These are phyloP conservation scores for Achatina immaculata DNA, from an alignment of 1,140 invertebrate genomes.

Conservation along the genomic window DNA sequence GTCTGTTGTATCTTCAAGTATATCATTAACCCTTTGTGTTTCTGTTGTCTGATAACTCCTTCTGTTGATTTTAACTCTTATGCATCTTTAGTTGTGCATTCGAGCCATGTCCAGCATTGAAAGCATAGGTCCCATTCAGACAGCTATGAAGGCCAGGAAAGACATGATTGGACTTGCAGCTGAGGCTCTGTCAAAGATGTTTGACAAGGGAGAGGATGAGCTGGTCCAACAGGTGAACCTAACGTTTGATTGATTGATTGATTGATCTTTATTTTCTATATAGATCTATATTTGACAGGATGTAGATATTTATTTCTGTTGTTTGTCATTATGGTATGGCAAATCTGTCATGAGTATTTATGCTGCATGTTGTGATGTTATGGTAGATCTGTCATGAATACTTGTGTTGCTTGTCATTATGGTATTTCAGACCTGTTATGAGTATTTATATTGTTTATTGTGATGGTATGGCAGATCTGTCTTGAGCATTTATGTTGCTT, in stretches of 20 bases:
- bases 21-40: too few species aligned
- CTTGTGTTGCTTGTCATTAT: too few species aligned
- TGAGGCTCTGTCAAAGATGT: constrained; percentile 89
- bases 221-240: constrained; percentile 83
- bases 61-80: too few species aligned
- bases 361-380: not conserved
- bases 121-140: constrained; percentile 77
- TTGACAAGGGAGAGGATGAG: constrained; percentile 84
- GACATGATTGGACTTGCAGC: constrained; percentile 88
- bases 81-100: constrained; percentile 66
- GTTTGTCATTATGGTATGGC: not conserved
- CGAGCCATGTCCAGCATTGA: constrained; percentile 68
- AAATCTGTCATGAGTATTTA: too few species aligned
- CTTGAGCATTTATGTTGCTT: too few species aligned
- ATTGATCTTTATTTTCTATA: not conserved
- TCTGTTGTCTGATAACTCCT: too few species aligned
- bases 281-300: too few species aligned
- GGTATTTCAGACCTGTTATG: too few species aligned
- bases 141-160: constrained; percentile 86
- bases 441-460: too few species aligned
- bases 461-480: too few species aligned
- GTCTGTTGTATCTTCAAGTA: too few species aligned
- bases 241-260: not conserved
- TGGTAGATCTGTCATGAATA: not conserved
- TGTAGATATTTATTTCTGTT: too few species aligned